Percentiles rank a stretch among this genome's conserved stretches.
phyloP scores from a whole-genome alignment of 2,797 vertebrate species.

The Psittacula echo region DNA sequence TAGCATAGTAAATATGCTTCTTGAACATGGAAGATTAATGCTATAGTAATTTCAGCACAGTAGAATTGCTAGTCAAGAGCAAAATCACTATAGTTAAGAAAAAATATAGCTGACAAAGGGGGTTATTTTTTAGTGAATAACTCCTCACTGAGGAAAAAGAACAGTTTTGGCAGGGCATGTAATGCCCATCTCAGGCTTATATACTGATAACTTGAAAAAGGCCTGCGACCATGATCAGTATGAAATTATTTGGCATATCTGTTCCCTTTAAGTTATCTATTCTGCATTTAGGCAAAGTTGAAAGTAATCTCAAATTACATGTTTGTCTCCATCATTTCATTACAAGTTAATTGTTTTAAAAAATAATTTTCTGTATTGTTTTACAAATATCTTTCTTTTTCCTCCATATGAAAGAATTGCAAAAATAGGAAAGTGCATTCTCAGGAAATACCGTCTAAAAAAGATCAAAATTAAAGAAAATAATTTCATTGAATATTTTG shows the following conservation, averaged over 20 bases:
- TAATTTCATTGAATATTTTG: neutral
- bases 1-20: neutral
- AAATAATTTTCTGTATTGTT: neutral
- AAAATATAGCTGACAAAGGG: neutral
- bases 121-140: neutral
- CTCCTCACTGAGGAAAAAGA: neutral
- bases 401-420: neutral
- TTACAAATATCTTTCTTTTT: neutral
- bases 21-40: neutral
- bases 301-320: neutral
- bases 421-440: neutral
- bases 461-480: neutral
- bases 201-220: neutral
- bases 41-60: neutral
- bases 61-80: neutral
- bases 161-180: neutral
- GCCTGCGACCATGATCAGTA: neutral
- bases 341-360: neutral
- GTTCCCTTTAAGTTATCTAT: neutral
- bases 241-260: neutral
- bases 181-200: neutral
- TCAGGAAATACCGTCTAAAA: neutral
- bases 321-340: neutral
- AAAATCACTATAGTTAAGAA: neutral
- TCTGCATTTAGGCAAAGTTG: neutral